These are phyloP conservation scores for Galagoides demidoff DNA, from an alignment of 2,797 vertebrate species.

Conservation along the genomic window DNA sequence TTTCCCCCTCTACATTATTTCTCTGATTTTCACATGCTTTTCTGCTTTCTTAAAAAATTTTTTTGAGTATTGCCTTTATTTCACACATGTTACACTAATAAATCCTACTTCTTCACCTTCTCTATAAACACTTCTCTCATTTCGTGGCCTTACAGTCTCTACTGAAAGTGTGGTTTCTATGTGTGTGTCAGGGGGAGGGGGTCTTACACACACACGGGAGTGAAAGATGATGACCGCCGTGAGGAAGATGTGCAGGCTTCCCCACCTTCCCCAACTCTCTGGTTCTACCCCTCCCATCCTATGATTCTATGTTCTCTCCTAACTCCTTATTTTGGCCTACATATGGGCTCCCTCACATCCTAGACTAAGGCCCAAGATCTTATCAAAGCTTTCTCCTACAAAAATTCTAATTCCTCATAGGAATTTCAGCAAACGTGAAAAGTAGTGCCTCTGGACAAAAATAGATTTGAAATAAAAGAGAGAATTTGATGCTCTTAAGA, in stretches of 20 bases:
- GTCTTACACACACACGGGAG: neutral
- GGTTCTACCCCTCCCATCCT: neutral
- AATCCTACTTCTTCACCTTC: neutral
- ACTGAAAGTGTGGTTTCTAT: neutral
- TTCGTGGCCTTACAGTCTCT: neutral
- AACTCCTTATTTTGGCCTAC: neutral
- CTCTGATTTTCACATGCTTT: neutral
- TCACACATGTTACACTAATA: accelerated
- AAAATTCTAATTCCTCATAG: neutral
- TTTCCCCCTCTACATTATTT: neutral
- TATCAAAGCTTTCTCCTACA: neutral
- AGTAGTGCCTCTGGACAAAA: neutral
- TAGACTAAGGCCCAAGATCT: neutral
- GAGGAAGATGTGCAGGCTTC: neutral
- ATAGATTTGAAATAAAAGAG: neutral
- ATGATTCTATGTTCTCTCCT: neutral
- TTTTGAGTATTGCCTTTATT: neutral
- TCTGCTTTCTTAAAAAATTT: neutral
- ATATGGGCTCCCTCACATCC: neutral
- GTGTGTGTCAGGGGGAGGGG: accelerated
- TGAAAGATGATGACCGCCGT: neutral
- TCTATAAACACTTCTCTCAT: neutral
- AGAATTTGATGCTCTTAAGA: neutral
- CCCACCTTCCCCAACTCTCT: neutral
- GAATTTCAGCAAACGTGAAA: neutral